Evolutionary conservation across 1,140 invertebrate species (phyloP).

Genomic region (Calephelis nemesis): DNA sequence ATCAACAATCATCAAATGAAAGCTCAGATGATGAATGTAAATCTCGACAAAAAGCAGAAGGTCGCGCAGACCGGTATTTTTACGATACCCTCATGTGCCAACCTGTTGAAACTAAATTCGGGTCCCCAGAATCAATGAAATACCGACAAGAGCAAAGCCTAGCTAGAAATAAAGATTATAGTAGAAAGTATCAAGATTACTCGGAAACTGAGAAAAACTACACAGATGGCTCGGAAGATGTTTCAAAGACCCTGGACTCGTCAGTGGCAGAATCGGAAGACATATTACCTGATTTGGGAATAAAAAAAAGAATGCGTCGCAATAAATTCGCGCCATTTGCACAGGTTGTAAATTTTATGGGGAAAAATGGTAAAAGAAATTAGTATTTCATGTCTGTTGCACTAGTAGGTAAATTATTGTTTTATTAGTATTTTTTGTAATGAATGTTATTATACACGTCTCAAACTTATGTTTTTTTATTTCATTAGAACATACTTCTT

Average conservation of each 20-base stretch:
- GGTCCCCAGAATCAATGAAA: conserved; percentile 40
- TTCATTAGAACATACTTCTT: no score
- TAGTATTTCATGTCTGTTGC: conserved; percentile 41
- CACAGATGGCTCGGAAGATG: conserved; percentile 55
- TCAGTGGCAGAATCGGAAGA: conserved; percentile 58
- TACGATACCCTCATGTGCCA: conserved; percentile 68
- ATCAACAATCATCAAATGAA: conserved; percentile 50
- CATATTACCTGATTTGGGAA: conserved; percentile 43
- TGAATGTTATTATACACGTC: conserved; percentile 14
- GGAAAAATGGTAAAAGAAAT: conserved; percentile 55
- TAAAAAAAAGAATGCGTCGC: conserved; percentile 53
- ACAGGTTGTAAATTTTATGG: conserved; percentile 72
- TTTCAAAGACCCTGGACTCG: conserved; percentile 55
- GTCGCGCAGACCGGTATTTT: conserved; percentile 54
- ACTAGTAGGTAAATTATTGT: conserved; percentile 31
- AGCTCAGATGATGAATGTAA: conserved; percentile 61
- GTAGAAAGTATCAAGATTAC: conserved; percentile 53
- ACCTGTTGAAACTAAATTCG: conserved; percentile 47
- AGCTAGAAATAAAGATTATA: conserved; percentile 44
- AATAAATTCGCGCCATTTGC: conserved; percentile 60
- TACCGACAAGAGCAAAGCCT: conserved; percentile 38
- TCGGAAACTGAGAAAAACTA: conserved; percentile 62
- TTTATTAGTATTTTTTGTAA: conserved; percentile 28
- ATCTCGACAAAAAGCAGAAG: conserved; percentile 40
- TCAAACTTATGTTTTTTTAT: background rate